phyloP scores from a whole-genome alignment of 2,888 invertebrate species.

The Drosophila mimica region DNA sequence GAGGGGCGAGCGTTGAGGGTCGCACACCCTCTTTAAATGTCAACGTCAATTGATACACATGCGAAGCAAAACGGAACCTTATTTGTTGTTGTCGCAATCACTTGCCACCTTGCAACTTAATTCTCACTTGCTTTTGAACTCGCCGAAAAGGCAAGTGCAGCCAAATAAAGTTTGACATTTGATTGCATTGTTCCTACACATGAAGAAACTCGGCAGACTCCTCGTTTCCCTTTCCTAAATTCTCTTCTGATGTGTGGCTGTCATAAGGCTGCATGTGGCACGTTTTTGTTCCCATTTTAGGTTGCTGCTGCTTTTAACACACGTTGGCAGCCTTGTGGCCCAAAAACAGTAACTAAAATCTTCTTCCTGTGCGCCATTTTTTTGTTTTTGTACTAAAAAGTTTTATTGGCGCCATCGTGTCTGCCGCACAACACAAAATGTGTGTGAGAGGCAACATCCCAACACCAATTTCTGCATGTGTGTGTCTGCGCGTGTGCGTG shows the following conservation, averaged over 20 bases:
- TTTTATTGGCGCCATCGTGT: slow-evolving; percentile 78
- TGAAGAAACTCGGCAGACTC: not conserved
- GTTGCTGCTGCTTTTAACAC: not conserved
- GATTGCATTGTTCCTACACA: slow-evolving; percentile 25
- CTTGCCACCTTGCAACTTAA: slow-evolving; percentile 34
- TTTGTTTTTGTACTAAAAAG: slow-evolving; percentile 47
- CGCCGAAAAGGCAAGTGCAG: slow-evolving; percentile 28
- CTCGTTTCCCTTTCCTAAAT: not conserved
- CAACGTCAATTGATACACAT: slow-evolving; percentile 33
- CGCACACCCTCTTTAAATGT: slow-evolving; percentile 3
- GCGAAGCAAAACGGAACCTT: slow-evolving; percentile 39
- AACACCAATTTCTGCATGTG: not conserved
- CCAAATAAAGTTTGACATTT: slow-evolving; percentile 16
- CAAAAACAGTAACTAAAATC: slow-evolving; percentile 38
- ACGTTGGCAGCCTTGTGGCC: not conserved
- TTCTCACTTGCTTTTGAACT: slow-evolving; percentile 51
- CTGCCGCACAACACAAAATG: slow-evolving; percentile 63
- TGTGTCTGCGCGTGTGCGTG: not conserved
- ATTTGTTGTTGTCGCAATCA: slow-evolving; percentile 21
- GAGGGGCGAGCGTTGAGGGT: not conserved
- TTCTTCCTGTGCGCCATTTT: slow-evolving; percentile 26
- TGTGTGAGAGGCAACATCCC: slow-evolving; percentile 34
- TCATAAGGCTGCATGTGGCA: slow-evolving; percentile 43
- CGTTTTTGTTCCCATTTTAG: slow-evolving; percentile 43
- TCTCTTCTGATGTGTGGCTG: slow-evolving; percentile 1